A percentile compares a stretch with the other conserved stretches of the same genome.
phyloP scores from a whole-genome alignment of 2,797 vertebrate species.

The Eulemur albifrons region DNA sequence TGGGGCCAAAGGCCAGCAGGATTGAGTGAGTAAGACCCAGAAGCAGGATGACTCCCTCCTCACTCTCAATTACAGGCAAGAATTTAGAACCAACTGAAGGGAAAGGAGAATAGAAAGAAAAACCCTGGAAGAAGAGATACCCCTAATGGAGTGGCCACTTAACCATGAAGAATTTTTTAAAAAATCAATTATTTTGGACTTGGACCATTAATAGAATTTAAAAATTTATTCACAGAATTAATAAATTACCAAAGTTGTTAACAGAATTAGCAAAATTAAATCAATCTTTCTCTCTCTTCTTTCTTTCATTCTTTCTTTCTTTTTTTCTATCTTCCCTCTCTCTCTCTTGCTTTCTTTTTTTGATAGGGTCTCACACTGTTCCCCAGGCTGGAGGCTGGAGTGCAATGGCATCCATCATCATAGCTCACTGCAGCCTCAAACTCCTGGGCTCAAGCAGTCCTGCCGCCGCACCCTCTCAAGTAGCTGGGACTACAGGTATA shows the following conservation, averaged over 20 bases:
- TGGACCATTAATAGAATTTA: background rate
- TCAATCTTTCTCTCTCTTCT: too few species aligned
- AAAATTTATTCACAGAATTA: background rate
- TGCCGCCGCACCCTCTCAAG: background rate
- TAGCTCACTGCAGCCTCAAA: background rate
- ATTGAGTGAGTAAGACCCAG: background rate
- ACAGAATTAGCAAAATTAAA: background rate
- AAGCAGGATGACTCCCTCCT: background rate
- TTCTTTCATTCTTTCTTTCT: too few species aligned
- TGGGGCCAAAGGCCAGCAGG: background rate
- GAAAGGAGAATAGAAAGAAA: background rate
- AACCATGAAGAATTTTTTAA: background rate
- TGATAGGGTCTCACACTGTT: background rate
- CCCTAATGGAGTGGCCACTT: too few species aligned
- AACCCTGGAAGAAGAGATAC: background rate
- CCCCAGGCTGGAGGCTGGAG: background rate
- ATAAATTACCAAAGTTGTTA: background rate
- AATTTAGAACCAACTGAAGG: background rate
- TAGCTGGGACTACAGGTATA: background rate
- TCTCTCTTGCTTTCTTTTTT: background rate
- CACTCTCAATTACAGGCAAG: background rate
- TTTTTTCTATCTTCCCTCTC: too few species aligned
- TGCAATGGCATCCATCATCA: background rate
- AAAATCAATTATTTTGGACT: background rate
- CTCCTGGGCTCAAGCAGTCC: background rate